Evolutionary conservation across 2,113 vertebrate species (phyloP).

Genomic region (Taurulus bubalis): DNA sequence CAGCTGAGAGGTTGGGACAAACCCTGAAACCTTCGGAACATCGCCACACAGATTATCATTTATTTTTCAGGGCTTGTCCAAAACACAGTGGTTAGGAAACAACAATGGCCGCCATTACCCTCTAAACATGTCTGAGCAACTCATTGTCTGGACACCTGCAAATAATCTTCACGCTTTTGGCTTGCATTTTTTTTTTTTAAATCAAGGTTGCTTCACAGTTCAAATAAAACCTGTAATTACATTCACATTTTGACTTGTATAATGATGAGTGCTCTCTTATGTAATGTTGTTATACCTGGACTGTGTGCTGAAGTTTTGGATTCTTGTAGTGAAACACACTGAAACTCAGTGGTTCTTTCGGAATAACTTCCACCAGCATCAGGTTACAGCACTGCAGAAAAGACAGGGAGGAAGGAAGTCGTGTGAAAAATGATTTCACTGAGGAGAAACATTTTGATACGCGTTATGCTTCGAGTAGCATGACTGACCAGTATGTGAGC

Average conservation of each 20-base stretch:
- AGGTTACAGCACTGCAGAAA: slow-evolving; percentile 93
- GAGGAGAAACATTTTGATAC: background rate
- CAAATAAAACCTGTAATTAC: slow-evolving; percentile 34
- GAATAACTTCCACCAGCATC: slow-evolving; percentile 98
- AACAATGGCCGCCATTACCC: slow-evolving; percentile 45
- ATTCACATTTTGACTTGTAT: slow-evolving; percentile 19
- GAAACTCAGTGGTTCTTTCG: slow-evolving; percentile 97
- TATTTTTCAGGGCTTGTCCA: slow-evolving; percentile 22
- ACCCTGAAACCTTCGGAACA: slow-evolving; percentile 26
- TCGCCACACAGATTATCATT: slow-evolving; percentile 49
- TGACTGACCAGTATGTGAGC: slow-evolving; percentile 94
- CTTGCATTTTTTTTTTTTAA: slow-evolving; percentile 12
- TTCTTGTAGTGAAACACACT: slow-evolving; percentile 99
- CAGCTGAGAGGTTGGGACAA: slow-evolving; percentile 28
- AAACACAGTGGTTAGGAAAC: slow-evolving; percentile 51
- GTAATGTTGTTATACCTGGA: slow-evolving; percentile 88
- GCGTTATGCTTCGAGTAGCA: background rate
- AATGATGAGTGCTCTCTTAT: background rate
- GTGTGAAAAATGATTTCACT: background rate
- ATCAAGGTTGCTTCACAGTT: slow-evolving; percentile 32
- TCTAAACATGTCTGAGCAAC: slow-evolving; percentile 67
- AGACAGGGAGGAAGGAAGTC: slow-evolving; percentile 5
- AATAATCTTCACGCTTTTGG: slow-evolving; percentile 40
- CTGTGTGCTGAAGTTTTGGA: slow-evolving; percentile 97
- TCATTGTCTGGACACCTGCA: slow-evolving; percentile 39